Evolutionary conservation across 2,113 vertebrate genomes (phyloP), one percentile per base, ranked within the genome.

Genomic region (Dicentrarchus labrax): DNA sequence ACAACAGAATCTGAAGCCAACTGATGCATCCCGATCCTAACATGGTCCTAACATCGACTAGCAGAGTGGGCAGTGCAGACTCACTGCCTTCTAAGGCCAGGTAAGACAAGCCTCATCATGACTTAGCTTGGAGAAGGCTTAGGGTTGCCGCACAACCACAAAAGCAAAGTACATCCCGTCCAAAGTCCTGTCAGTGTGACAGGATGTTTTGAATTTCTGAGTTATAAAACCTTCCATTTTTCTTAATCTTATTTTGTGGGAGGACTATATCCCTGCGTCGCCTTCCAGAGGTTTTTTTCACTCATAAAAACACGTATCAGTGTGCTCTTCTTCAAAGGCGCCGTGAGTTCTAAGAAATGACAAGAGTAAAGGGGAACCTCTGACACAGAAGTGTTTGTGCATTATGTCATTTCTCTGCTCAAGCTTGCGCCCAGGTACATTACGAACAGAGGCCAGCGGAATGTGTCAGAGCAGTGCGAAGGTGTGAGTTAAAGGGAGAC

Each of bases 71-170:
- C 61, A 82, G 54, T 9, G 68, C 60, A 57, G 36, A 89, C 30
- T 82, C 67, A 66, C 68, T 85, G 59, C 89, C 85, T 87, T 93
- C 67, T 89, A 89, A 83, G 87, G 88, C 57, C 88, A 83, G 76
- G 69, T 86, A 75, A 81, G 76, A 76, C 10, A 13, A 59, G 71
- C 21, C 43, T 51, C 10, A 45, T 78, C 76, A 30, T 47, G 71
- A 72, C 54, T 78, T 38, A 66, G 72, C 50, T 30, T 39, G 11
- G 11, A 45, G 51, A 53, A 36, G 75, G 80, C 70, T 87, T 73
- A 50, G 22, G 45, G 62, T 80, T 83, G 53, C 75, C 5, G 2
- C 65, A 74, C 51, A 83, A 75, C 59, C 71, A 80, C 61, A 80
- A 59, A 83, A 73, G 30, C 56, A 74, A 74, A 85, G 69, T 57